These are phyloP conservation scores for Anseranas semipalmata DNA, from an alignment of 2,113 vertebrate species.

Conservation along the genomic window DNA sequence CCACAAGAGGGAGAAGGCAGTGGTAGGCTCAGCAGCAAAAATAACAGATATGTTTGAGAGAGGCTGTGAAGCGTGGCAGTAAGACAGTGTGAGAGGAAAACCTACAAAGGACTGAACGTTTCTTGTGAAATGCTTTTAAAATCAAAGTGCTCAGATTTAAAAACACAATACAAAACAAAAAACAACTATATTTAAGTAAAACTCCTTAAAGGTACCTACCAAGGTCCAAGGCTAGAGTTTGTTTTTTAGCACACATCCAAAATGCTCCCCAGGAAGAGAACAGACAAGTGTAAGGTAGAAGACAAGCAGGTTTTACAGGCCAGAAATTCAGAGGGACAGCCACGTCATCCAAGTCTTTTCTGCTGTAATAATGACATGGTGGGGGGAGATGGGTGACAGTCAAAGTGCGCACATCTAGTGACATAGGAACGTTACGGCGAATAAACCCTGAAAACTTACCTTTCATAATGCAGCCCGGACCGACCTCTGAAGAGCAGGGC, in stretches of 20 bases:
- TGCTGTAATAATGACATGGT: neutral
- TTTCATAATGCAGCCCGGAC: fast-evolving
- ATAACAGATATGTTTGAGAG: neutral
- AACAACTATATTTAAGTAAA: too few relatives aligned
- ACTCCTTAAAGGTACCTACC: too few relatives aligned
- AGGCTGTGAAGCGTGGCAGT: neutral
- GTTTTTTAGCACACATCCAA: neutral
- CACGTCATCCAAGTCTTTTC: fast-evolving
- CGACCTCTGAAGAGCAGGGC: neutral
- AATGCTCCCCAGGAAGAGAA: neutral
- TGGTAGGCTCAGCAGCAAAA: neutral
- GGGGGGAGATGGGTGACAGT: fast-evolving
- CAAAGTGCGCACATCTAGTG: fast-evolving
- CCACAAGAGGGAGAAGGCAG: neutral
- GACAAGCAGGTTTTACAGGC: neutral
- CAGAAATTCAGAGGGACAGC: neutral
- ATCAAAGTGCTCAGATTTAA: neutral
- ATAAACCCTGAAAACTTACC: neutral
- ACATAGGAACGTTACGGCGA: fast-evolving
- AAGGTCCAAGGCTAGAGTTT: neutral
- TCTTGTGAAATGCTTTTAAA: neutral
- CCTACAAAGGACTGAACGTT: neutral
- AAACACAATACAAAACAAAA: neutral
- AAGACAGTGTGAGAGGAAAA: neutral
- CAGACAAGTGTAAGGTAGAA: neutral